Conservation (phyloP, 2,888 invertebrate genomes). For the Ceraclea dissimilis region DNA sequence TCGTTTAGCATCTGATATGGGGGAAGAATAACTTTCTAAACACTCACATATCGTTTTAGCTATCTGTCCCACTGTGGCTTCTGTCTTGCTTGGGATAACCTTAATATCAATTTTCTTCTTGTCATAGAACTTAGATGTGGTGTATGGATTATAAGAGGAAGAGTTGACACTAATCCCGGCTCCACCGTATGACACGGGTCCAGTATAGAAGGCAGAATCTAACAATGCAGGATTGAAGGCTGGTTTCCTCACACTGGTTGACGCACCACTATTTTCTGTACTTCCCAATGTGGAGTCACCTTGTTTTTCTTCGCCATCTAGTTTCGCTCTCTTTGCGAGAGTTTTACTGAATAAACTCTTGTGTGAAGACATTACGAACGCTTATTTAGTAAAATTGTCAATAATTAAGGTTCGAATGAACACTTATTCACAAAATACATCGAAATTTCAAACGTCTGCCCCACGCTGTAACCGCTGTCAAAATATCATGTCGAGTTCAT, state of each 20-base stretch:
- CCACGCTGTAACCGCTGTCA: conserved; percentile 24
- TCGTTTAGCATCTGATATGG: conserved; percentile 55
- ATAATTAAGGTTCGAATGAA: neutral
- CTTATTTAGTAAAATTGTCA: conserved; percentile 1
- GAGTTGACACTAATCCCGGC: conserved; percentile 35
- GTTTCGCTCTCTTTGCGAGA: conserved; percentile 13
- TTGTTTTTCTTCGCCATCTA: conserved; percentile 18
- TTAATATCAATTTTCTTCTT: conserved; percentile 14
- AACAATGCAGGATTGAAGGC: conserved; percentile 23
- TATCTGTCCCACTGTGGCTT: conserved; percentile 48
- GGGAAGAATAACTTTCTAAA: conserved; percentile 58
- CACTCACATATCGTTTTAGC: conserved; percentile 58
- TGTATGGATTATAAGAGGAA: conserved; percentile 13
- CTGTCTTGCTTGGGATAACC: conserved; percentile 15
- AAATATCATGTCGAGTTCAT: conserved; percentile 17
- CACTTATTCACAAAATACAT: conserved; percentile 13
- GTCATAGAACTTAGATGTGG: conserved; percentile 17
- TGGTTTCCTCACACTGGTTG: conserved; percentile 15
- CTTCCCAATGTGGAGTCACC: conserved; percentile 11
- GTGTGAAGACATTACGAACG: conserved; percentile 14
- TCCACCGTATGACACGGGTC: conserved; percentile 54
- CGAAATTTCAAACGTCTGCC: conserved; percentile 21
- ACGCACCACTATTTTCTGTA: conserved; percentile 12
- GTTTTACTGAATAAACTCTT: conserved; percentile 16
- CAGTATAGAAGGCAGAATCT: conserved; percentile 51